These are phyloP conservation scores for Hydrotaea cyrtoneurina DNA, from an alignment of 2,888 invertebrate species.

Conservation along the genomic window DNA sequence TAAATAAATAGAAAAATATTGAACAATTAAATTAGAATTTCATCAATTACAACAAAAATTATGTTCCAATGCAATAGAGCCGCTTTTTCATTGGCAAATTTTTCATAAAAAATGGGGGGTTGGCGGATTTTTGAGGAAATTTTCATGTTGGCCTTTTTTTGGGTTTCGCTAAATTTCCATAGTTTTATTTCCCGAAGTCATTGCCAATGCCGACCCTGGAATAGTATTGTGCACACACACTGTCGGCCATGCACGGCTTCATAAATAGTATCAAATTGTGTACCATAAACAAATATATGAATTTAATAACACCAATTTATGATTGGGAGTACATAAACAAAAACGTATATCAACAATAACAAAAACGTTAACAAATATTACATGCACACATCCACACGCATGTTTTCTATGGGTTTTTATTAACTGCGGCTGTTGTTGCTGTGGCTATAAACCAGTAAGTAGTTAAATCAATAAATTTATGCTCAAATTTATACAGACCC, in stretches of 20 bases:
- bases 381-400: neutral
- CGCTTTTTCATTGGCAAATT: too few relatives aligned
- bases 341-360: neutral
- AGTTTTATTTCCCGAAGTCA: too few relatives aligned
- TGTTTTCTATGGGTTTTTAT: conserved; percentile 16
- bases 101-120: too few relatives aligned
- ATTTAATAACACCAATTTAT: conserved; percentile 42
- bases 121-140: too few relatives aligned
- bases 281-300: conserved; percentile 40
- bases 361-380: conserved; percentile 22
- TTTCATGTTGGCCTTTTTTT: too few relatives aligned
- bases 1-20: too few relatives aligned
- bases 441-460: conserved; percentile 18
- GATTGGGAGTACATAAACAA: conserved; percentile 23
- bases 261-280: conserved; percentile 31
- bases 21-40: too few relatives aligned
- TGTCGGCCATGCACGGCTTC: neutral
- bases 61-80: too few relatives aligned
- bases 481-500: conserved; percentile 17
- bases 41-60: too few relatives aligned
- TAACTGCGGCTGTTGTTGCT: neutral
- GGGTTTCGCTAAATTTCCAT: too few relatives aligned
- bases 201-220: too few relatives aligned
- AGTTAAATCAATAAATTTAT: conserved; percentile 47
- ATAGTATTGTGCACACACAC: too few relatives aligned